These are phyloP conservation scores for Pseudorhombus dupliciocellatus DNA, from an alignment of 2,113 vertebrate species.

Conservation along the genomic window DNA sequence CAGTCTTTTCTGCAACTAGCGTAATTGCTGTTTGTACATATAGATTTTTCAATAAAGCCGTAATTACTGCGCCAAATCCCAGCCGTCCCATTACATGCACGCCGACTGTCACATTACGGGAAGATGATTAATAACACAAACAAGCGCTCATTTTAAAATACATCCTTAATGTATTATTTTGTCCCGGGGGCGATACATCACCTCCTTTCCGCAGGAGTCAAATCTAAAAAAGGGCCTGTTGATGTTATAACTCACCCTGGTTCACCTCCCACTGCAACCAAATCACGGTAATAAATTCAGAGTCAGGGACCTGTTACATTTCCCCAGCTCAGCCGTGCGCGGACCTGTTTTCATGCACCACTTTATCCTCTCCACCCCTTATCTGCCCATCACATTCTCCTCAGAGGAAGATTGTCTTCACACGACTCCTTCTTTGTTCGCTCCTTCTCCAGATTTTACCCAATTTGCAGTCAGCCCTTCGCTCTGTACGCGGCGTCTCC, in stretches of 20 bases:
- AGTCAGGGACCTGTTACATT: conserved; percentile 43
- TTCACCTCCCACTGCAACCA: conserved; percentile 42
- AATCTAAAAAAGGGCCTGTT: conserved; percentile 31
- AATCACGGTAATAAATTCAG: conserved; percentile 57
- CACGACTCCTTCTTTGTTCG: conserved; percentile 12
- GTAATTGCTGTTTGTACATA: conserved; percentile 59
- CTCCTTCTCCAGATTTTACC: conserved; percentile 24
- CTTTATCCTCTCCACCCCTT: conserved; percentile 35
- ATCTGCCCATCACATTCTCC: conserved; percentile 28
- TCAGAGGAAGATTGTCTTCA: background rate
- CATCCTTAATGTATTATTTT: conserved; percentile 49
- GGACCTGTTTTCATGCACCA: conserved; percentile 26
- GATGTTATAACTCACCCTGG: conserved; percentile 42
- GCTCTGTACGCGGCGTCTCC: background rate
- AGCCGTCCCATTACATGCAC: conserved; percentile 57
- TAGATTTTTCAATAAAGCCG: conserved; percentile 73
- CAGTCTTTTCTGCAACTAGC: conserved; percentile 33
- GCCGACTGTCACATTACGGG: conserved; percentile 43
- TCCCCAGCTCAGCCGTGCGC: background rate
- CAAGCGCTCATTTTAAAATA: conserved; percentile 56
- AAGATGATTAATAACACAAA: conserved; percentile 72
- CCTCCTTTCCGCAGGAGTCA: conserved; percentile 34
- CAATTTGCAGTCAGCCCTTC: conserved; percentile 10
- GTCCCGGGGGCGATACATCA: conserved; percentile 38
- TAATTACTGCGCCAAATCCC: conserved; percentile 69